Evolutionary conservation across 1,140 invertebrate genomes (phyloP).

Genomic region (Zaprionus inermis): DNA sequence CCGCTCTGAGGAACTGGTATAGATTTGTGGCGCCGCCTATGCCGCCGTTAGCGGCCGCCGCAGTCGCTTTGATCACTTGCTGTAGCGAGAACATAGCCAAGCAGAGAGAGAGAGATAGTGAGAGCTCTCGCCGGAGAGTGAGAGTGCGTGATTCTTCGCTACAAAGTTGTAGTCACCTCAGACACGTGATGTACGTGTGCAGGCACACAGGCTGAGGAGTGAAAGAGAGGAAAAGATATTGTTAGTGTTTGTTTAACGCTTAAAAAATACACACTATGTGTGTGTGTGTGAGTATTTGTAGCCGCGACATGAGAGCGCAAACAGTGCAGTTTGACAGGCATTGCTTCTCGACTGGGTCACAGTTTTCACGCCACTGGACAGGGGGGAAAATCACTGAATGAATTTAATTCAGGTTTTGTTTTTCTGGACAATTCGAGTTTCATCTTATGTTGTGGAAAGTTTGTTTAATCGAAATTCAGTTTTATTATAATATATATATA

Average conservation of each 20-base stretch:
- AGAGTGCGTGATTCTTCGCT: conserved; percentile 54
- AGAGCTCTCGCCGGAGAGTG: conserved; percentile 16
- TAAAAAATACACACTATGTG: conserved; percentile 16
- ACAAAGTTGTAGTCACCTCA: conserved; percentile 53
- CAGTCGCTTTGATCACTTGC: conserved; percentile 73
- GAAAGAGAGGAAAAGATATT: conserved; percentile 12
- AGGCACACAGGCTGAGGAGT: conserved; percentile 24
- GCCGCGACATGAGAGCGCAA: not conserved
- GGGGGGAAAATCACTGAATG: not conserved
- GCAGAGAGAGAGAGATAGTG: conserved; percentile 3
- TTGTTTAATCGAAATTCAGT: not conserved
- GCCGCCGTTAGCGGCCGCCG: conserved; percentile 26
- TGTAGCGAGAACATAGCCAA: conserved; percentile 71
- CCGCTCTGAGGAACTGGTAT: conserved; percentile 40
- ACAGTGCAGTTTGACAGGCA: conserved; percentile 32
- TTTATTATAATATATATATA: not conserved
- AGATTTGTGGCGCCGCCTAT: conserved; percentile 36
- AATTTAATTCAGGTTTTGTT: conserved; percentile 3
- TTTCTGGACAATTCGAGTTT: conserved; percentile 15
- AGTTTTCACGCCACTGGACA: not conserved
- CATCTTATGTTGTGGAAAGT: not conserved
- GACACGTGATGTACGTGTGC: conserved; percentile 59
- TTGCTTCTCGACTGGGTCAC: not conserved
- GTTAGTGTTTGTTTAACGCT: conserved; percentile 26
- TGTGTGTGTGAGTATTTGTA: conserved; percentile 1